phyloP scores from a whole-genome alignment of 2,797 vertebrate genomes.

The Dendrocincla fuliginosa region DNA sequence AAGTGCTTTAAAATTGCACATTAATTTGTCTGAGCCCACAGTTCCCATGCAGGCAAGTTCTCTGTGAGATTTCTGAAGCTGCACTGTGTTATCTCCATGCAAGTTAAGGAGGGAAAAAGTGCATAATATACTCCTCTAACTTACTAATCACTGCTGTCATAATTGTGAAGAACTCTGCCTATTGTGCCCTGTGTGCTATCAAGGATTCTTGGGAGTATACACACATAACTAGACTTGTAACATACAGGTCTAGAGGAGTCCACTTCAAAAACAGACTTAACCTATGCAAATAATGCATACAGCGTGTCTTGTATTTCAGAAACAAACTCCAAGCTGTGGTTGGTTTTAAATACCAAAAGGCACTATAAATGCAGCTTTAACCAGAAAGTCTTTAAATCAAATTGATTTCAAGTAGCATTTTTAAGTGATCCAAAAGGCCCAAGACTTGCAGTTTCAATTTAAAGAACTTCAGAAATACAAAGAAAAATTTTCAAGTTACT shows the following conservation, averaged over 20 bases:
- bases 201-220: neutral
- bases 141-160: neutral
- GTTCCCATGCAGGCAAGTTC: neutral
- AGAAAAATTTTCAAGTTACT: neutral
- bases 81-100: neutral
- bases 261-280: constrained; percentile 33
- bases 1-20: neutral
- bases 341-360: constrained; percentile 59
- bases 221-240: neutral
- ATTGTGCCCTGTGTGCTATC: neutral
- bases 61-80: neutral
- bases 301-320: constrained; percentile 2
- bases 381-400: neutral
- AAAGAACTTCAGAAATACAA: neutral
- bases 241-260: neutral
- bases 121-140: constrained; percentile 29
- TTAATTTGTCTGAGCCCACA: neutral
- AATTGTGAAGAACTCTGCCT: neutral
- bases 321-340: constrained; percentile 30
- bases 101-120: constrained; percentile 47
- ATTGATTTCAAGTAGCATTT: constrained; percentile 6
- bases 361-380: constrained; percentile 33
- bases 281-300: constrained; percentile 49
- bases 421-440: neutral
- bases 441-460: neutral